Percentiles rank a stretch among this genome's conserved stretches.
These are phyloP conservation scores for Macquaria australasica DNA, from an alignment of 2,113 vertebrate genomes.

Conservation along the genomic window DNA sequence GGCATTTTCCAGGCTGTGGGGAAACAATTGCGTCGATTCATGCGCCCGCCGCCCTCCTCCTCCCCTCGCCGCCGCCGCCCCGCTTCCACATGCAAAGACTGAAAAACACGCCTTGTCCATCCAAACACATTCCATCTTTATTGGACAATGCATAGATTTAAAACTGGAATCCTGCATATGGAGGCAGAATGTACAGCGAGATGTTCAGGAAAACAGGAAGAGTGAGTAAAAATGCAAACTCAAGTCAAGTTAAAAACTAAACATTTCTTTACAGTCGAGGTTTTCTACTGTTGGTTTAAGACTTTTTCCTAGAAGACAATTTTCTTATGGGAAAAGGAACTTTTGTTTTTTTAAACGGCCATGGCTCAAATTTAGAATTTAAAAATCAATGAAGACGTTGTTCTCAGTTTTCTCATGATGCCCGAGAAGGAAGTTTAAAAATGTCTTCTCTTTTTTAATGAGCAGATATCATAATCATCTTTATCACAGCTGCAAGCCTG, in stretches of 20 bases:
- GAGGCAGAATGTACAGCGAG: neutral
- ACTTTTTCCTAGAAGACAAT: neutral
- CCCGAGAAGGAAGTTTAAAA: neutral
- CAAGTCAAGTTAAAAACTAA: neutral
- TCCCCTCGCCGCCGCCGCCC: neutral
- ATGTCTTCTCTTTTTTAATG: constrained; percentile 12
- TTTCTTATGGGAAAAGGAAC: neutral
- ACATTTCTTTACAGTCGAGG: neutral
- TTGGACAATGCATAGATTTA: constrained; percentile 49
- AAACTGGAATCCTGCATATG: neutral
- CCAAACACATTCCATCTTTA: constrained; percentile 35
- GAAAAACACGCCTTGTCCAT: constrained; percentile 53
- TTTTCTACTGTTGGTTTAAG: too few species aligned
- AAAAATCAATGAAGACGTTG: neutral
- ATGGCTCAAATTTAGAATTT: too few species aligned
- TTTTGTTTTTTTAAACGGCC: neutral
- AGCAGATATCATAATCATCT: constrained; percentile 42
- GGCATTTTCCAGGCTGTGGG: constrained; percentile 45
- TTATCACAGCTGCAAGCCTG: constrained; percentile 37
- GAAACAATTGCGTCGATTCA: constrained; percentile 66
- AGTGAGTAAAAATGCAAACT: neutral
- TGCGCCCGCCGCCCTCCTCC: neutral
- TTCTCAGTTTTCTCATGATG: neutral
- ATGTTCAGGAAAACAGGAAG: neutral
- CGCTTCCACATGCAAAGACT: constrained; percentile 10